Percentiles rank a stretch among this genome's conserved stretches.
Conservation (phyloP, 2,113 vertebrate genomes). For the Talpa occidentalis region DNA sequence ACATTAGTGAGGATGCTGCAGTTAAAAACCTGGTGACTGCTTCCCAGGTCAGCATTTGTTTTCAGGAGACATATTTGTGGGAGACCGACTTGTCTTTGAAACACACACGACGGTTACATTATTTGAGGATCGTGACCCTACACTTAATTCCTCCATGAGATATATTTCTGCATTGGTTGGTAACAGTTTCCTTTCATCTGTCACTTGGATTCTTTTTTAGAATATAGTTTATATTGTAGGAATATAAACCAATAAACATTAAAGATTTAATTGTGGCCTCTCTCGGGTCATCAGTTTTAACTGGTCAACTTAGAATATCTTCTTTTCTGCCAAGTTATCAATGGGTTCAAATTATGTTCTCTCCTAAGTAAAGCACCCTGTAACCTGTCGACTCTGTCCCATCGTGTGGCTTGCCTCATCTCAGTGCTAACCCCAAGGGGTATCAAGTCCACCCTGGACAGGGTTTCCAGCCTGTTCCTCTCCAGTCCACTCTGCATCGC, state of each 20-base stretch:
- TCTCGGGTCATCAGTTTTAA: not conserved
- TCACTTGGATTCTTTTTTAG: not conserved
- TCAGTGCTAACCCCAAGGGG: rapidly evolving
- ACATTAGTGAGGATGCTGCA: not conserved
- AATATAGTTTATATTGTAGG: no score
- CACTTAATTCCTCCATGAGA: not conserved
- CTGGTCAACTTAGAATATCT: not conserved
- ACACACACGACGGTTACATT: rapidly evolving
- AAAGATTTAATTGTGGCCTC: not conserved
- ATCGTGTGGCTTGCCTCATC: not conserved
- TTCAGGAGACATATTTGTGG: not conserved
- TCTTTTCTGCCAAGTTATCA: not conserved
- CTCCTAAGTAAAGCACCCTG: not conserved
- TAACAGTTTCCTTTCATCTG: not conserved
- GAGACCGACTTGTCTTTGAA: not conserved
- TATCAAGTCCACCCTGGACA: not conserved
- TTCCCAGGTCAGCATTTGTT: not conserved
- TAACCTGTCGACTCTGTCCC: no score
- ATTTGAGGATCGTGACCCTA: rapidly evolving
- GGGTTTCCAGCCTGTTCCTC: not conserved
- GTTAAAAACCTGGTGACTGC: not conserved
- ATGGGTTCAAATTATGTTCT: not conserved
- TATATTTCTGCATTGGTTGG: not conserved
- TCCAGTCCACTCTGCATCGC: not conserved
- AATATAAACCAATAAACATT: not conserved